Evolutionary conservation across 2,888 invertebrate genomes (phyloP), one percentile per base, ranked within the genome.

Genomic region (Ernsta delagoae): DNA sequence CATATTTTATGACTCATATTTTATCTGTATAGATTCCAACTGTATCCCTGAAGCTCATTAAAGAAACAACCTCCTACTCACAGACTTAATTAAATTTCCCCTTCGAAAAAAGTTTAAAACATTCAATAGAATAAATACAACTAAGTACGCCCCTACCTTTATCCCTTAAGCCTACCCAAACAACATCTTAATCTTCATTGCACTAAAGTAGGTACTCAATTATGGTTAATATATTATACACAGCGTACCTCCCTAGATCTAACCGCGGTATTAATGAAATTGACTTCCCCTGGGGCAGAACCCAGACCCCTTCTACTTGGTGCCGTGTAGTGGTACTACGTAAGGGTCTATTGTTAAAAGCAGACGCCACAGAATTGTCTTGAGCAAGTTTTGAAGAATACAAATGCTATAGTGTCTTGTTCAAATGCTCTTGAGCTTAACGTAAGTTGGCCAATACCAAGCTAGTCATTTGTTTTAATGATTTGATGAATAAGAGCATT

Each of bases 231-330:
- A 86, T 85, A 84, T 89, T 92, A 83, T 89, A 91, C 91, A 91
- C 91, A 88, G 83, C 84, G 77, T 75, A 80, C 76, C 76, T 78
- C 81, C 84, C 85, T 84, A 78, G 76, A 74, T 72, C 77, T 79
- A 77, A 88, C 89, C 88, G 81, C 89, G 84, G 86, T 83, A 89
- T 90, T 92, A 92, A 92, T 92, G 91, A 92, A 92, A 92, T 92
- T 87, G 89, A 86, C 86, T 87, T 89, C 92, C 90, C 90, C 67
- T 11, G 90, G 84, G 92, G 84, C 75, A 45, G 75, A 75, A 79
- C 75, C 74, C 74, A 74, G 79, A 78, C 80, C 85, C 82, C 81
- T 77, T 73, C 74, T 74, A n/a, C n/a, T n/a, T n/a, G n/a, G n/a
- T n/a, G n/a, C n/a, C n/a, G 78, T 75, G 78, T 77, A 80, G 79